These are phyloP conservation scores for Phrynocephalus forsythii DNA, from an alignment of 2,797 vertebrate species.

Conservation along the genomic window DNA sequence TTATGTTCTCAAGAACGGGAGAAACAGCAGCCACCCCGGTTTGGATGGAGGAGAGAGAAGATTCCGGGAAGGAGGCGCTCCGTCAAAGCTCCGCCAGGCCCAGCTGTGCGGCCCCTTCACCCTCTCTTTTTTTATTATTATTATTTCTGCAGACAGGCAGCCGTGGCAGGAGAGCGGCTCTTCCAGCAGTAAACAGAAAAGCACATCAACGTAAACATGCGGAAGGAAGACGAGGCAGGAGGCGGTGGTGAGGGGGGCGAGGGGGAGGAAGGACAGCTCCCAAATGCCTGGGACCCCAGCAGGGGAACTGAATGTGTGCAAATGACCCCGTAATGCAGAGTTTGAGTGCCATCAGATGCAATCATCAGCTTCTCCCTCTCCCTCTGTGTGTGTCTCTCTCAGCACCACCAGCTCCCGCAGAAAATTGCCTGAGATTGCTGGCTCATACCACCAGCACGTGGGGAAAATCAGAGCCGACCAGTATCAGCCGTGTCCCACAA, in stretches of 20 bases:
- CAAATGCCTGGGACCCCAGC: neutral
- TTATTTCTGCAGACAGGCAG: no score
- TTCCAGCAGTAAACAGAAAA: neutral
- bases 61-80: slow-evolving; percentile 22
- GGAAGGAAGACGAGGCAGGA: neutral
- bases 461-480: no score
- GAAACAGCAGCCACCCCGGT: slow-evolving; percentile 10
- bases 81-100: neutral
- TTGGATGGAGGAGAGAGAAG: neutral
- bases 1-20: neutral
- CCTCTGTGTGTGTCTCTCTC: no score
- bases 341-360: neutral
- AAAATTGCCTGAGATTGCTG: neutral
- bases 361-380: neutral
- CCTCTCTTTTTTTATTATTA: no score
- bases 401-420: neutral
- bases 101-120: neutral
- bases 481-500: neutral
- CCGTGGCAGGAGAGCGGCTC: neutral
- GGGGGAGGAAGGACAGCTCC: neutral
- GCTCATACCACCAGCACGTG: neutral
- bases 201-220: neutral
- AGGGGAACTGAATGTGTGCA: neutral
- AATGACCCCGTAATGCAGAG: neutral
- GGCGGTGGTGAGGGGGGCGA: no score